Percentiles rank a stretch among this genome's conserved stretches.
Conservation (phyloP, 2,888 invertebrate species). For the Dascillus cervinus region DNA sequence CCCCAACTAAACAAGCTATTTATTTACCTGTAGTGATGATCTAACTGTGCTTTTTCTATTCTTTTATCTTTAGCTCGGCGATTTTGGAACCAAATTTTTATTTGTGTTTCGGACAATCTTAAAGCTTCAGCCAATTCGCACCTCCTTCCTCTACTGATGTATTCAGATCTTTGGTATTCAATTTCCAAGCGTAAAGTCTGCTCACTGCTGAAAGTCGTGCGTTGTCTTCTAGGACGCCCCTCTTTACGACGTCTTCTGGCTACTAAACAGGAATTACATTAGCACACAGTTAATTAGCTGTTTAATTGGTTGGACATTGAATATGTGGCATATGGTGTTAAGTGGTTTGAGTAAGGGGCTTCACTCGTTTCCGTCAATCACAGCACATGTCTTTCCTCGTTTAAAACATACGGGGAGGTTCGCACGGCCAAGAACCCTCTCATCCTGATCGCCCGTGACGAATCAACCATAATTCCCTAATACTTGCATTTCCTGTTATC, state of each 20-base stretch:
- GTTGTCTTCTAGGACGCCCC: slow-evolving; percentile 77
- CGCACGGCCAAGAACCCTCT: slow-evolving; percentile 24
- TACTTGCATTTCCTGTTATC: slow-evolving; percentile 21
- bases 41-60: slow-evolving; percentile 91
- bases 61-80: slow-evolving; percentile 92
- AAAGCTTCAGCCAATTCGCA: slow-evolving; percentile 70
- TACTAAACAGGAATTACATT: slow-evolving; percentile 47
- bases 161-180: slow-evolving; percentile 87
- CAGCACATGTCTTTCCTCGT: slow-evolving; percentile 27
- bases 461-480: slow-evolving; percentile 29
- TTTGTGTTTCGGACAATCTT: slow-evolving; percentile 67
- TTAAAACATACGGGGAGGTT: slow-evolving; percentile 20
- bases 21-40: slow-evolving; percentile 95
- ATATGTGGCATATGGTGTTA: slow-evolving; percentile 11
- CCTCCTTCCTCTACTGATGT: slow-evolving; percentile 79
- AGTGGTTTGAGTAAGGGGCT: slow-evolving; percentile 27
- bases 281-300: slow-evolving; percentile 4
- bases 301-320: not conserved
- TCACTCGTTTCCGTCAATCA: slow-evolving; percentile 38
- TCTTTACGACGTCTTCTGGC: slow-evolving; percentile 80
- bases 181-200: slow-evolving; percentile 85
- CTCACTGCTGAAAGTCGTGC: slow-evolving; percentile 91
- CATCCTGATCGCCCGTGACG: slow-evolving; percentile 18
- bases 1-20: too few species aligned
- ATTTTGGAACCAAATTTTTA: slow-evolving; percentile 93